Evolutionary conservation across 1,140 invertebrate genomes (phyloP).

Genomic region (Sminthurinus signatus): DNA sequence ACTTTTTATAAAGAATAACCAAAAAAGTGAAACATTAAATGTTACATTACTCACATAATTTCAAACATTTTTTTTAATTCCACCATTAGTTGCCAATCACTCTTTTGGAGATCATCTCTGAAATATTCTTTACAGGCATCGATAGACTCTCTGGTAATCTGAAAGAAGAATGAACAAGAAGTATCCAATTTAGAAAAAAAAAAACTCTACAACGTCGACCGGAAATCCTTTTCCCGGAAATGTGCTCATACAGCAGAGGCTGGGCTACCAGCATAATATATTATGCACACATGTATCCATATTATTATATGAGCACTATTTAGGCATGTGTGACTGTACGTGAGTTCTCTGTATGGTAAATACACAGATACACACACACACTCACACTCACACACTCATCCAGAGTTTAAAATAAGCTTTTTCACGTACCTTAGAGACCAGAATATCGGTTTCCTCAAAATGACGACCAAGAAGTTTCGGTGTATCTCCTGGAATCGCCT

Average conservation of each 20-base stretch:
- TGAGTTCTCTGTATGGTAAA: background rate
- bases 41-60: slow-evolving; percentile 73
- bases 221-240: slow-evolving; percentile 41
- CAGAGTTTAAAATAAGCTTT: slow-evolving; percentile 5
- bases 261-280: background rate
- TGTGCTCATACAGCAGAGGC: background rate
- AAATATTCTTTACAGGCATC: slow-evolving; percentile 99
- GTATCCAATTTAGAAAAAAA: background rate
- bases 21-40: no score
- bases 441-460: slow-evolving; percentile 91
- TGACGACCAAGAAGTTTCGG: slow-evolving; percentile 98
- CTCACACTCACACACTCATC: background rate
- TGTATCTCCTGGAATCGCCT: slow-evolving; percentile 88
- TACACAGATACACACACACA: background rate
- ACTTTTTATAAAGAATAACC: background rate
- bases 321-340: background rate
- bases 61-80: slow-evolving; percentile 97
- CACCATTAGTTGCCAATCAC: slow-evolving; percentile 96
- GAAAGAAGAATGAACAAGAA: slow-evolving; percentile 55
- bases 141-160: slow-evolving; percentile 96
- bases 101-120: slow-evolving; percentile 90
- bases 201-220: slow-evolving; percentile 27
- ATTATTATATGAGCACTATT: background rate
- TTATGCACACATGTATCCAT: no score
- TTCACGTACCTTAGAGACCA: slow-evolving; percentile 83